A percentile compares a stretch with the other conserved stretches of the same genome.
Conservation (phyloP, 2,888 invertebrate species). For the Acleris laterana region DNA sequence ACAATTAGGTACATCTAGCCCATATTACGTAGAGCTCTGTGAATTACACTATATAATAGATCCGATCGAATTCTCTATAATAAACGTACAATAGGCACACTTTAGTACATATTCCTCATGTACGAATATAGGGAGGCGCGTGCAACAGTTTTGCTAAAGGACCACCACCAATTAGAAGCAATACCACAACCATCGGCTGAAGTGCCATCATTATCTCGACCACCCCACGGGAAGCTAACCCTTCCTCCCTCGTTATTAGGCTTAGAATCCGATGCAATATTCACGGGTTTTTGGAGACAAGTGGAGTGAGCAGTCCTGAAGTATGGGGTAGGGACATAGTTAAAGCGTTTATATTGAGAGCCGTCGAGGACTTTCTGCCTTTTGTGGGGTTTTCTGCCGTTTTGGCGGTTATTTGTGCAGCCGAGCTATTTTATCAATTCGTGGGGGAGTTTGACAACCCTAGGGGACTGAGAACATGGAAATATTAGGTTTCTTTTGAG, state of each 20-base stretch:
- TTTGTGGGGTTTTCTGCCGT: slow-evolving; percentile 80
- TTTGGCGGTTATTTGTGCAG: slow-evolving; percentile 67
- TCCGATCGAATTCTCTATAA: background rate
- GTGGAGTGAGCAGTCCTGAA: slow-evolving; percentile 83
- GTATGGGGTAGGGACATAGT: slow-evolving; percentile 80
- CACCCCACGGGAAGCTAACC: slow-evolving; percentile 58
- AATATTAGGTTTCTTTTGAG: slow-evolving; percentile 51
- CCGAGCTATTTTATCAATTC: slow-evolving; percentile 80
- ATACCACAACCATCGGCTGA: slow-evolving; percentile 78
- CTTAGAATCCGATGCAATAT: slow-evolving; percentile 69
- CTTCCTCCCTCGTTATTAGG: slow-evolving; percentile 61
- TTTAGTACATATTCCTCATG: slow-evolving; percentile 25
- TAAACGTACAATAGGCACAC: slow-evolving; percentile 23
- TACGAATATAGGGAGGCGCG: slow-evolving; percentile 70
- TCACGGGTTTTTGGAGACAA: slow-evolving; percentile 82
- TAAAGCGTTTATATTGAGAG: slow-evolving; percentile 83
- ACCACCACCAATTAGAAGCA: slow-evolving; percentile 81
- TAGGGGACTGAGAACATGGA: slow-evolving; percentile 48
- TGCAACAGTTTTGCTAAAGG: slow-evolving; percentile 81
- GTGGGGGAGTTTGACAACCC: slow-evolving; percentile 74
- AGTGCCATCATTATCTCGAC: slow-evolving; percentile 82
- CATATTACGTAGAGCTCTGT: no score
- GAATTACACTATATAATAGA: background rate
- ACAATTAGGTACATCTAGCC: no score
- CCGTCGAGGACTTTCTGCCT: slow-evolving; percentile 73